Percentiles rank a stretch among this genome's conserved stretches.
phyloP scores from a whole-genome alignment of 2,797 vertebrate species.

The Xiphophorus birchmanni region DNA sequence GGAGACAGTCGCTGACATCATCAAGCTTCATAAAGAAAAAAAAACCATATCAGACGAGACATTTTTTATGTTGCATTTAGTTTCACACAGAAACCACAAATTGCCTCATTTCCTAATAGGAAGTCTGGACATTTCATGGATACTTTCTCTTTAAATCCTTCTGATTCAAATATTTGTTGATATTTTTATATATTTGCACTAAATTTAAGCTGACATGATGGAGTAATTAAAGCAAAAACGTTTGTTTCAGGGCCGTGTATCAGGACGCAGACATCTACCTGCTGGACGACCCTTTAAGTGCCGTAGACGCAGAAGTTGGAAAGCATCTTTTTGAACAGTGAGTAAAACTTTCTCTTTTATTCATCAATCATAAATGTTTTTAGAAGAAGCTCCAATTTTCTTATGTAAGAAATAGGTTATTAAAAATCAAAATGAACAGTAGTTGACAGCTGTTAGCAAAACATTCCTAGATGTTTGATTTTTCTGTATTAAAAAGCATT shows the following conservation, averaged over 20 bases:
- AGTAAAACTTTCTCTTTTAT: conserved; percentile 49
- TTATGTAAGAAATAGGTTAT: too few species aligned
- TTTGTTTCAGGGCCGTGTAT: conserved; percentile 85
- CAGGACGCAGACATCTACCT: conserved; percentile 92
- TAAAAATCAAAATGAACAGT: too few species aligned
- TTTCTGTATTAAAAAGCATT: too few species aligned
- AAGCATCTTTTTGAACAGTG: conserved; percentile 92
- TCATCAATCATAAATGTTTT: too few species aligned
- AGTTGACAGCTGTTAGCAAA: background rate
- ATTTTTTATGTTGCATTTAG: too few species aligned
- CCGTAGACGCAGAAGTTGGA: conserved; percentile 90
- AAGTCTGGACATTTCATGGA: background rate
- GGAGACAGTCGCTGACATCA: background rate
- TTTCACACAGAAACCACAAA: too few species aligned
- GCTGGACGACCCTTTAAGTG: conserved; percentile 91
- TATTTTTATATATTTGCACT: background rate
- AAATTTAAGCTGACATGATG: background rate
- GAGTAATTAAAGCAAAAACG: background rate
- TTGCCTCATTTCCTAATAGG: background rate
- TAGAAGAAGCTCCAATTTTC: too few species aligned
- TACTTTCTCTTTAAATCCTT: background rate
- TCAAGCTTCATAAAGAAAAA: too few species aligned
- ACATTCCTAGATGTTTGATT: too few species aligned
- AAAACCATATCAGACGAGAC: too few species aligned
- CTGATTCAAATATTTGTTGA: too few species aligned